Percentiles rank a stretch among this genome's conserved stretches.
Evolutionary conservation across 64 coral and sea anemone genomes (phyloP).

Genomic region (Pocillopora damicornis): DNA sequence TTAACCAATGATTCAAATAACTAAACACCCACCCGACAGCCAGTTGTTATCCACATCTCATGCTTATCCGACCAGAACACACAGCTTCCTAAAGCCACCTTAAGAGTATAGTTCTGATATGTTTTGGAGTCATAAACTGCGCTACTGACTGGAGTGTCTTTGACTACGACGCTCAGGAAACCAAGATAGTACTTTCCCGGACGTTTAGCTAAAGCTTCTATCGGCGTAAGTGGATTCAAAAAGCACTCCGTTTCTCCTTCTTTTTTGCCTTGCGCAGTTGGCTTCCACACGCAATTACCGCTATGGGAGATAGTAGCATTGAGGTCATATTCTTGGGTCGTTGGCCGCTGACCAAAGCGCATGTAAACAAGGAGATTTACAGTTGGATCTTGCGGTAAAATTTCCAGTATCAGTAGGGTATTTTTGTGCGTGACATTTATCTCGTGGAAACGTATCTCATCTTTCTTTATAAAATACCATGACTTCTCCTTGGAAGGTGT

Average conservation of each 20-base stretch:
- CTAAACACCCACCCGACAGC: slow-evolving; percentile 21
- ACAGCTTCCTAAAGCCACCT: slow-evolving; percentile 24
- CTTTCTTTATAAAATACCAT: neutral
- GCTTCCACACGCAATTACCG: neutral
- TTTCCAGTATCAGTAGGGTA: neutral
- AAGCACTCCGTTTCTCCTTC: neutral
- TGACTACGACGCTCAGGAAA: neutral
- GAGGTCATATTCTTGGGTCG: neutral
- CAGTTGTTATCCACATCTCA: slow-evolving; percentile 38
- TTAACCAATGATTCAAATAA: no score
- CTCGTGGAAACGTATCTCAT: neutral
- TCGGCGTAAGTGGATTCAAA: neutral
- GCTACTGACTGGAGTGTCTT: neutral
- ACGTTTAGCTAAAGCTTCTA: neutral
- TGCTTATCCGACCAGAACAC: slow-evolving; percentile 31
- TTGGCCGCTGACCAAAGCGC: neutral
- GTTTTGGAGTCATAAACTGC: neutral
- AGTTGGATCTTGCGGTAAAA: neutral
- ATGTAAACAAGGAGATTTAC: neutral
- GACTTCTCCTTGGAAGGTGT: neutral
- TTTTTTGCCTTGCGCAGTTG: neutral
- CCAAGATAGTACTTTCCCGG: neutral
- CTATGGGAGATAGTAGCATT: neutral
- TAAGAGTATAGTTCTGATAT: slow-evolving; percentile 39
- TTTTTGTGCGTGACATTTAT: neutral